Base-by-base conservation (phyloP, 35 echinoderm and acorn worm genomes). In the Patiria miniata region DNA sequence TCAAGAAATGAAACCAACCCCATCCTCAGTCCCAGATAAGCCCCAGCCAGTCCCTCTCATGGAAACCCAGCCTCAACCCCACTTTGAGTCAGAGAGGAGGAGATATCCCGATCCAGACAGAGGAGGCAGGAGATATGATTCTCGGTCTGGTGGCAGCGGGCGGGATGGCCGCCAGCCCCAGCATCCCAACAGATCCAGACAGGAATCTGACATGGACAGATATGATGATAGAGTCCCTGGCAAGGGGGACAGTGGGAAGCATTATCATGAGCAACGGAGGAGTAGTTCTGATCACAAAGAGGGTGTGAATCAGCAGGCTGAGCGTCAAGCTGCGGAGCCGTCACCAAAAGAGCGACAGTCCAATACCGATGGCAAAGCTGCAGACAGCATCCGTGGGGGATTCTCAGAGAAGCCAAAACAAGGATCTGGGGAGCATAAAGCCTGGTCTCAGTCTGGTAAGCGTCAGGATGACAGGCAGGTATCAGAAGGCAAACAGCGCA, bases 181-280 rank as follows among this genome's bases (percentile, higher is more conserved):
- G 26, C 65, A 73, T 73, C 42, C 42, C 42, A 32, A 26, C 26
- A 73, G 65, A 36, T 73, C 65, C 26, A 73, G 65, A 36, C 65
- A 73, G 65, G 65, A 73, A 34, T 73, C 65, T 73, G 65, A 73
- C 2, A 73, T 73, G 65, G 65, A 73, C 65, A 73, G 23, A 30
- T 73, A 73, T 51, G 79, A 87, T 68, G 78, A 87, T 10, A 81
- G 65, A 81, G 81, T 39, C 65, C 40, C 59, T 68, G 36, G 39
- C 5, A 92, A 82, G 39, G 37, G 78, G 81, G 76, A 50, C 78
- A 69, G 65, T 29, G 39, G 36, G 47, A 76, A 54, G 51, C 39
- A 68, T 12, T 28, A 1, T 23, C 65, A 32, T 26, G 65, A 73
- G 26, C 65, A 73, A 34, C 26, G 26, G 34, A 26, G 65, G 29